Base-by-base conservation (phyloP, 2,888 invertebrate species). In the Piscicola geometra region DNA sequence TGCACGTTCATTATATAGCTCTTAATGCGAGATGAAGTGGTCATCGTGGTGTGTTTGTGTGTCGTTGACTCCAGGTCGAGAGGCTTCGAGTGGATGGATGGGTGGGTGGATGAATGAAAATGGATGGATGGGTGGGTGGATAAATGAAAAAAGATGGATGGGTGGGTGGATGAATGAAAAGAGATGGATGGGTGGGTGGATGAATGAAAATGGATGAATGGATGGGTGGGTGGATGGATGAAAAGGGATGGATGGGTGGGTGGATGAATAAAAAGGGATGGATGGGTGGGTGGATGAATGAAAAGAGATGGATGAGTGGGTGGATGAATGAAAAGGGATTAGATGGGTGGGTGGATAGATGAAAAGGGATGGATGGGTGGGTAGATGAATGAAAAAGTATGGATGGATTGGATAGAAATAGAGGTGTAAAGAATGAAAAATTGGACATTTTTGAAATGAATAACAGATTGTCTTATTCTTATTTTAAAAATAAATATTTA, bases 211-310 rank as follows among this genome's bases (percentile, higher is more conserved):
- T n/a, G n/a, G 18, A 15, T 71, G 47, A 69, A 35, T 69, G 21
- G 21, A 64, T 15, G 64, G 12, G 69, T 35, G 64, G 9, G 64
- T 35, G 64, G 32, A 75, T 25, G 36, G 32, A n/a, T n/a, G n/a
- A n/a, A n/a, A n/a, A 72, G 21, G 35, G 30, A 33, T 28, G 52
- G 1, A 71, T n/a, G 41, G n/a, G 33, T 66, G 30, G 32, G 25
- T 66, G 72, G 35, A n/a, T n/a, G n/a, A n/a, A n/a, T n/a, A n/a
- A n/a, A n/a, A n/a, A 71, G 41, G 68, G 35, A 71, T 35, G 25
- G 9, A 25, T 33, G 60, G 28, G 52, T 28, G 30, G 18, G 5
- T 56, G 60, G 60, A 41, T 56, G 60, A 56, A 56, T 56, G 60
- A 21, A 56, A 18, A 5, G n/a, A 5, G n/a, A 56, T 56, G 25